Conservation (phyloP, 1,140 invertebrate species). For the Tigriopus japonicus region DNA sequence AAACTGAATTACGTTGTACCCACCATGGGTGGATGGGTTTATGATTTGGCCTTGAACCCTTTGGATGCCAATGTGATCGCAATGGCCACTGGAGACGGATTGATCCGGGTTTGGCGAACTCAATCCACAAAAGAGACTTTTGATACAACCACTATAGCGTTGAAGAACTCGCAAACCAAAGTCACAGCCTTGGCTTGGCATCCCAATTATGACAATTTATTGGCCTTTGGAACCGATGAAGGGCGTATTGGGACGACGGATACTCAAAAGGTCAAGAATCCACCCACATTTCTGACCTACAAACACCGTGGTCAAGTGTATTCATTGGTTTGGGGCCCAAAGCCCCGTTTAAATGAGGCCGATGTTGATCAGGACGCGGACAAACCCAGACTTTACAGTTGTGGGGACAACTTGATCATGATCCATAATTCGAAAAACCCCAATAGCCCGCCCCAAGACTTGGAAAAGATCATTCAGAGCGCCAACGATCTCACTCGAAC, state of each 20-base stretch:
- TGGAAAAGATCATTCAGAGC: neutral
- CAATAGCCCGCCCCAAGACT: neutral
- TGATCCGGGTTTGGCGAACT: conserved; percentile 48
- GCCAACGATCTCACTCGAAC: neutral
- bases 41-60: conserved; percentile 41
- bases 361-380: neutral
- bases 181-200: conserved; percentile 52
- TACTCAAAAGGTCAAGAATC: conserved; percentile 24
- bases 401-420: neutral
- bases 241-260: conserved; percentile 38
- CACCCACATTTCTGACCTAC: conserved; percentile 13
- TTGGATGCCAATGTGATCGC: conserved; percentile 46
- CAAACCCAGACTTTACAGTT: neutral
- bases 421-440: neutral
- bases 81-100: conserved; percentile 45
- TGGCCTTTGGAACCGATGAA: conserved; percentile 55
- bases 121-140: conserved; percentile 27
- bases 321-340: neutral
- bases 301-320: conserved; percentile 11
- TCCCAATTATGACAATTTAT: conserved; percentile 44
- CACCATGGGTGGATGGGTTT: conserved; percentile 43
- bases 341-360: neutral
- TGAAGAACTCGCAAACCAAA: conserved; percentile 50
- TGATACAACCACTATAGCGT: conserved; percentile 33
- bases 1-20: conserved; percentile 30